These are phyloP conservation scores for Nerophis lumbriciformis DNA, from an alignment of 2,113 vertebrate genomes.

Conservation along the genomic window DNA sequence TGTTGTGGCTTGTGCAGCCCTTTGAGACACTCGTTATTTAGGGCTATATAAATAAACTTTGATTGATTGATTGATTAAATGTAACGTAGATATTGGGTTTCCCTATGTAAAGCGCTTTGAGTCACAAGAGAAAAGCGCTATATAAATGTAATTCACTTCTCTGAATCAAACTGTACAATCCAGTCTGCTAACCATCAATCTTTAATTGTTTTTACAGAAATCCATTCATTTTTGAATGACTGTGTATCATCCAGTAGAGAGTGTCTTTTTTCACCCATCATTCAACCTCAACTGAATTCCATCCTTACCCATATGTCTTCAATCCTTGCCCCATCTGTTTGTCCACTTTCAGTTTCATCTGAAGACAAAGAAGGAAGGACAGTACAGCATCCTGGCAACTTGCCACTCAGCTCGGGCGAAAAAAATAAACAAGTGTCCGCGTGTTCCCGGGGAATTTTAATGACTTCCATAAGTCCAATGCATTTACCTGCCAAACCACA, in stretches of 20 bases:
- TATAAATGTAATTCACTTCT: background rate
- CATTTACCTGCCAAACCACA: constrained; percentile 69
- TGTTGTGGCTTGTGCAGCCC: too few species aligned
- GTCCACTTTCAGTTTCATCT: constrained; percentile 23
- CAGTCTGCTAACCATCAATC: constrained; percentile 36
- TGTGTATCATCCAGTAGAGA: constrained; percentile 26
- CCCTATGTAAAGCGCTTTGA: too few species aligned
- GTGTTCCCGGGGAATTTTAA: constrained; percentile 77
- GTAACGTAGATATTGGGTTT: too few species aligned
- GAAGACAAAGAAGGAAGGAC: constrained; percentile 40
- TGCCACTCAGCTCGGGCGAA: constrained; percentile 55
- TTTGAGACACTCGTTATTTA: too few species aligned
- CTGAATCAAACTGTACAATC: background rate
- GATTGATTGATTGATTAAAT: too few species aligned
- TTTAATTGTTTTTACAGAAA: constrained; percentile 47
- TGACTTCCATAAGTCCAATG: constrained; percentile 74
- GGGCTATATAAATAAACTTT: too few species aligned
- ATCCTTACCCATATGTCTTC: constrained; percentile 12
- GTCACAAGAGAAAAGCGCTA: too few species aligned
- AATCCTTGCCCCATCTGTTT: constrained; percentile 16
- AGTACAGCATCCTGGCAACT: constrained; percentile 45
- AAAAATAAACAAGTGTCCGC: constrained; percentile 73
- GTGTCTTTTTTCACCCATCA: constrained; percentile 20
- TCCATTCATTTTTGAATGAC: constrained; percentile 38
- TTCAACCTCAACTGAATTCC: constrained; percentile 9